Evolutionary conservation across 2,113 vertebrate genomes (phyloP).

Genomic region (Syngnathus typhle): DNA sequence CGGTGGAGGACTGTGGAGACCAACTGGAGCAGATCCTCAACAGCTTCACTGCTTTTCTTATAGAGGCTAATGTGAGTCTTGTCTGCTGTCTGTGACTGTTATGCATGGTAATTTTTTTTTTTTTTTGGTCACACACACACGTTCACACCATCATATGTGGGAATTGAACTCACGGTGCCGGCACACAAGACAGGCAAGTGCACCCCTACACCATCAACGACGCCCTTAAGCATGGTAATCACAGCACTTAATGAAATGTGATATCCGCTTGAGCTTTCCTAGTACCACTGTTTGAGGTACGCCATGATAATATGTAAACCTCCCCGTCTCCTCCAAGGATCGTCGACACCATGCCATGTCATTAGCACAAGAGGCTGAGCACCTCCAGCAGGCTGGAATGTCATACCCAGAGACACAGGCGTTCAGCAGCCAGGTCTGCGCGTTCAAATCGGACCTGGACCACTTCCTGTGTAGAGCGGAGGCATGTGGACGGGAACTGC

Average conservation of each 20-base stretch:
- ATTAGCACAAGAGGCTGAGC: slow-evolving; percentile 74
- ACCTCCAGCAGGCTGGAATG: slow-evolving; percentile 37
- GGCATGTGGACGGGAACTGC: slow-evolving; percentile 71
- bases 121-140: too few relatives aligned
- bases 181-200: too few relatives aligned
- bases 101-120: not conserved
- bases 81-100: not conserved
- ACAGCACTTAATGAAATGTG: not conserved
- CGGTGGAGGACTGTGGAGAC: slow-evolving; percentile 63
- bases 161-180: too few relatives aligned
- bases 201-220: too few relatives aligned
- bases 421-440: slow-evolving; percentile 61
- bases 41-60: slow-evolving; percentile 76
- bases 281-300: not conserved
- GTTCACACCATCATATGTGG: too few relatives aligned
- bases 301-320: not conserved
- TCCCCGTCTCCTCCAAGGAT: slow-evolving; percentile 62
- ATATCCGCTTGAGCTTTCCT: not conserved
- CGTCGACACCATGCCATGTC: slow-evolving; percentile 71
- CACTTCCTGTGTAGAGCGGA: slow-evolving; percentile 77
- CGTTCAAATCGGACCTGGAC: slow-evolving; percentile 73
- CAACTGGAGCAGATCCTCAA: slow-evolving; percentile 61
- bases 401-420: slow-evolving; percentile 62
- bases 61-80: slow-evolving; percentile 76
- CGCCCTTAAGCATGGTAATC: not conserved